These are phyloP conservation scores for Sebastes schlegelii DNA, from an alignment of 2,113 vertebrate species.

Conservation along the genomic window DNA sequence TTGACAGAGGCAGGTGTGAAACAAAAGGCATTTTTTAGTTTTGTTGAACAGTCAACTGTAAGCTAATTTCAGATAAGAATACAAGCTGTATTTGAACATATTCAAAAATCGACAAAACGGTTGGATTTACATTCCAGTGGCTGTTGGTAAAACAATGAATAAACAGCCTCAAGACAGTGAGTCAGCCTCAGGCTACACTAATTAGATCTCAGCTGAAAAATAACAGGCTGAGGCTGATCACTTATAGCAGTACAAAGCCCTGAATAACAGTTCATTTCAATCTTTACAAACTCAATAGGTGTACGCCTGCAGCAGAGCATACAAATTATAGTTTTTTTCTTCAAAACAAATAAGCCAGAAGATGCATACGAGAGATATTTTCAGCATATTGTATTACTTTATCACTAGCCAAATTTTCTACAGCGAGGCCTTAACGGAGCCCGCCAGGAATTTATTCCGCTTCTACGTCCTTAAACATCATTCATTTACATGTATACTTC, in stretches of 20 bases:
- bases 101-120: slow-evolving; percentile 42
- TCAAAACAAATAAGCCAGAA: slow-evolving; percentile 55
- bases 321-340: slow-evolving; percentile 47
- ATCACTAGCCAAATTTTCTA: slow-evolving; percentile 57
- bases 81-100: slow-evolving; percentile 48
- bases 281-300: slow-evolving; percentile 52
- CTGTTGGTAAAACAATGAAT: slow-evolving; percentile 54
- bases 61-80: slow-evolving; percentile 45
- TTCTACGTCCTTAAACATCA: slow-evolving; percentile 17
- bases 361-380: slow-evolving; percentile 38
- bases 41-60: slow-evolving; percentile 28
- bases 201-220: slow-evolving; percentile 56
- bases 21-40: slow-evolving; percentile 47
- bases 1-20: slow-evolving; percentile 45
- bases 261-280: slow-evolving; percentile 51
- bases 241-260: slow-evolving; percentile 47
- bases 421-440: slow-evolving; percentile 18
- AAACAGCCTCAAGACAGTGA: slow-evolving; percentile 42
- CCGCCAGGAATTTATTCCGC: slow-evolving; percentile 34
- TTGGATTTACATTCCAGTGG: slow-evolving; percentile 70
- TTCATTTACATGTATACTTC: slow-evolving; percentile 46
- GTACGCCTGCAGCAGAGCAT: slow-evolving; percentile 41
- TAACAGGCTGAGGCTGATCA: slow-evolving; percentile 43
- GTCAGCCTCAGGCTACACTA: slow-evolving; percentile 42
- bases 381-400: slow-evolving; percentile 34